Conservation (phyloP, 2,797 vertebrate genomes). For the Falco berigora region DNA sequence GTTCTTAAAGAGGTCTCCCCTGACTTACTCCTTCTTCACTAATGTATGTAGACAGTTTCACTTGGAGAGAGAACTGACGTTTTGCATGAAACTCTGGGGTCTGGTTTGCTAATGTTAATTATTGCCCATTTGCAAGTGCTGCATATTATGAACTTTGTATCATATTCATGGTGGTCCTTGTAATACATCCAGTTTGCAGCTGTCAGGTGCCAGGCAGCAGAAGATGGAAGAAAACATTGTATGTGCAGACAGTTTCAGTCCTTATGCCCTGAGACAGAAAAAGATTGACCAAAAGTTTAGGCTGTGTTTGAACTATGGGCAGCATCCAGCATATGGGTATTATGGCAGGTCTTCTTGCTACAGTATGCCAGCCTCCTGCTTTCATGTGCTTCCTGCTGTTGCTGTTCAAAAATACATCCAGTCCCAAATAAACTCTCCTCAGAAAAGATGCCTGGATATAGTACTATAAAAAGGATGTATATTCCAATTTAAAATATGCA, state of each 20-base stretch:
- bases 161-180: accelerated
- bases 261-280: background rate
- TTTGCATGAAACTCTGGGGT: background rate
- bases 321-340: background rate
- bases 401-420: background rate
- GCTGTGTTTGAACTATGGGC: background rate
- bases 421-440: constrained; percentile 5
- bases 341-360: background rate
- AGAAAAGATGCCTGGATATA: constrained; percentile 8
- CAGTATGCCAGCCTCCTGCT: background rate
- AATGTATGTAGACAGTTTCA: background rate
- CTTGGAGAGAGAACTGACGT: background rate
- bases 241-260: background rate
- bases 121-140: background rate
- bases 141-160: background rate
- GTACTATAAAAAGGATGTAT: constrained; percentile 60
- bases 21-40: background rate
- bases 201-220: background rate
- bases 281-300: background rate
- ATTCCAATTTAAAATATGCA: constrained; percentile 59
- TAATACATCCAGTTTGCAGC: background rate
- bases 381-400: background rate
- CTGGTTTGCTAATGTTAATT: constrained; percentile 1
- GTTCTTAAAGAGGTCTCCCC: background rate
- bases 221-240: background rate